Evolutionary conservation across 1,140 invertebrate species (phyloP), one percentile per base, ranked within the genome.

Genomic region (Calephelis virginiensis): DNA sequence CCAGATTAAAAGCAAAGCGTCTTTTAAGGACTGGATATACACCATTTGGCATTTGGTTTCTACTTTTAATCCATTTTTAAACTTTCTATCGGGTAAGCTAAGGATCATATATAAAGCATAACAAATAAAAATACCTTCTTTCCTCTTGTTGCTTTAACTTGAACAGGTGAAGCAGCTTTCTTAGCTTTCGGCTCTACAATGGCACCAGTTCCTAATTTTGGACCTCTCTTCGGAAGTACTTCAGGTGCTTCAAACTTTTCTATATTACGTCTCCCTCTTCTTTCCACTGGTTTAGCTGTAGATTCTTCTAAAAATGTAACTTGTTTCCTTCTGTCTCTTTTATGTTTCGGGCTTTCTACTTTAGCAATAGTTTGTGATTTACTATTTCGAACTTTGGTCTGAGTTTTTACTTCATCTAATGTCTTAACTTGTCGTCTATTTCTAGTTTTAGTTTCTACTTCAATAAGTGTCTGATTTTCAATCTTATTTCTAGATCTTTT

Each of bases 81-180:
- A 28, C 2, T 28, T 28, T 28, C 28, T 28, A 28, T 28, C 28
- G 28, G 28, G 28, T 28, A 28, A 28, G 28, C 28, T 28, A 28
- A 28, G 2, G 28, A 28, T 28, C 28, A 28, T 28, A 28, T 28
- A 28, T 4, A 4, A 28, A 28, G 28, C 28, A 28, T 28, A 28
- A 28, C 2, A 28, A 28, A 28, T 28, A 28, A 17, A 63, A 47
- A 49, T 49, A 63, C 67, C 67, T 70, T 70, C 11, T 10, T 63
- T 43, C 63, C 61, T 69, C 64, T 61, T 10, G 28, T 37, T 28
- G 46, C 37, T 62, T 43, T 67, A 38, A 17, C 61, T 56, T 62
- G 13, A 40, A 43, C 65, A 11, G 60, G 56, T 14, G 37, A 46
- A 5, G 28, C 17, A 45, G 61, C 13, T 13, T 66, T 66, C 17